A percentile compares a stretch with the other conserved stretches of the same genome.
Evolutionary conservation across 2,888 invertebrate species (phyloP).

Genomic region (Blastobasis adustella): DNA sequence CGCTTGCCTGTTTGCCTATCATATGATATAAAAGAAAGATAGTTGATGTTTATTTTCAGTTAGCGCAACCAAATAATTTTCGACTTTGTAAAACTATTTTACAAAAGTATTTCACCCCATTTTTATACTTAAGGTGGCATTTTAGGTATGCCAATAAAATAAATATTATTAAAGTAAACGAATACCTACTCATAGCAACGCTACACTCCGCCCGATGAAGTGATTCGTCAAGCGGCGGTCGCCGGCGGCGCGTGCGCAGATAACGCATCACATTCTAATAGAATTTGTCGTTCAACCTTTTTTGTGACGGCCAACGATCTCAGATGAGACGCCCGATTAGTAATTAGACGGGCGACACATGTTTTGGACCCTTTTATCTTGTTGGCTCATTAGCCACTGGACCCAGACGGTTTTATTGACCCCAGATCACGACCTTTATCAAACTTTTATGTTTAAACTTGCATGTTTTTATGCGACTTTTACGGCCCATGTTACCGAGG

Average conservation of each 20-base stretch:
- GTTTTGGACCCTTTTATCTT: slow-evolving; percentile 61
- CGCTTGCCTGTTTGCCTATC: too few relatives aligned
- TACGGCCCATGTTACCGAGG: slow-evolving; percentile 5
- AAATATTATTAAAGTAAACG: too few relatives aligned
- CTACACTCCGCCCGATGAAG: not conserved
- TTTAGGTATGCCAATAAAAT: too few relatives aligned
- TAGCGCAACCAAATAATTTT: too few relatives aligned
- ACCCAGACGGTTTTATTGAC: slow-evolving; percentile 39
- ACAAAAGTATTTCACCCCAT: too few relatives aligned
- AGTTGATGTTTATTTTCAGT: too few relatives aligned
- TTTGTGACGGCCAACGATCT: slow-evolving; percentile 36
- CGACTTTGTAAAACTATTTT: too few relatives aligned
- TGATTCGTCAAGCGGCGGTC: slow-evolving; percentile 7
- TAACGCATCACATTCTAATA: slow-evolving; percentile 50
- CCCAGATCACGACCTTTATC: slow-evolving; percentile 15
- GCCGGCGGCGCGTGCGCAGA: slow-evolving; percentile 44
- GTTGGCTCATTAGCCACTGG: slow-evolving; percentile 47
- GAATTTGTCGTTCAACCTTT: slow-evolving; percentile 55
- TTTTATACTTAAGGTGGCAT: too few relatives aligned
- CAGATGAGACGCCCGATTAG: slow-evolving; percentile 65
- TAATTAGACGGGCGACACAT: slow-evolving; percentile 70
- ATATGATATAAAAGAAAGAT: too few relatives aligned
- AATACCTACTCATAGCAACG: too few relatives aligned
- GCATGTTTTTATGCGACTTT: slow-evolving; percentile 9
- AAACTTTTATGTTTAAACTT: slow-evolving; percentile 15